A percentile compares a stretch with the other conserved stretches of the same genome.
Evolutionary conservation across 2,797 vertebrate genomes (phyloP).

Genomic region (Emydoidea blandingii): DNA sequence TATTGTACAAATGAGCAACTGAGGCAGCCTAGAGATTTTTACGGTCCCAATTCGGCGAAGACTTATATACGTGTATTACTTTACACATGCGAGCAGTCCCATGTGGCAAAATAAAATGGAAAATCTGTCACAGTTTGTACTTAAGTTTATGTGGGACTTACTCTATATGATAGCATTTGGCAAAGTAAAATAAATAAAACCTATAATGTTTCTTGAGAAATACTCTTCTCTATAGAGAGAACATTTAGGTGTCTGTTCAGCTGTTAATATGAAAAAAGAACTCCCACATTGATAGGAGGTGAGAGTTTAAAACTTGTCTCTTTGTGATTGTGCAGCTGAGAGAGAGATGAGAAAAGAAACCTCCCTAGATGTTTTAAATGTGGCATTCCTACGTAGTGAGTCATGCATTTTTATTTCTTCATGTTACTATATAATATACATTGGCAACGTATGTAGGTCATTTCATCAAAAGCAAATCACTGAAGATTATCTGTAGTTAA

Average conservation of each 20-base stretch:
- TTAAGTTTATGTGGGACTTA: neutral
- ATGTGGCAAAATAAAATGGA: neutral
- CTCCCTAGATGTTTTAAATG: neutral
- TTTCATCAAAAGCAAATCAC: neutral
- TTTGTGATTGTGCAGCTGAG: neutral
- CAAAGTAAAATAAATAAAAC: neutral
- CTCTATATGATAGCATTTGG: neutral
- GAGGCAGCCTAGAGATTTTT: neutral
- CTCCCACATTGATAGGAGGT: neutral
- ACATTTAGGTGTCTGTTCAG: neutral
- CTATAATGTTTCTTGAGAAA: neutral
- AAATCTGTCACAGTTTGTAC: neutral
- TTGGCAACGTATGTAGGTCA: neutral
- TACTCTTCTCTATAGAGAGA: neutral
- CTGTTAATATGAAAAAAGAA: neutral
- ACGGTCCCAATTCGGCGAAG: neutral
- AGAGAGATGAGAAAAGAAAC: neutral
- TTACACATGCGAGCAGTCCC: neutral
- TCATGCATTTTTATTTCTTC: neutral
- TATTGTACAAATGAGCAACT: neutral
- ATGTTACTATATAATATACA: fast-evolving
- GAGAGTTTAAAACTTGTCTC: neutral
- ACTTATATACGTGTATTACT: neutral
- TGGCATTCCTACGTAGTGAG: neutral
- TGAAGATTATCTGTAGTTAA: constrained; percentile 10